Evolutionary conservation across 2,797 vertebrate genomes (phyloP).

Genomic region (Mus spretus): DNA sequence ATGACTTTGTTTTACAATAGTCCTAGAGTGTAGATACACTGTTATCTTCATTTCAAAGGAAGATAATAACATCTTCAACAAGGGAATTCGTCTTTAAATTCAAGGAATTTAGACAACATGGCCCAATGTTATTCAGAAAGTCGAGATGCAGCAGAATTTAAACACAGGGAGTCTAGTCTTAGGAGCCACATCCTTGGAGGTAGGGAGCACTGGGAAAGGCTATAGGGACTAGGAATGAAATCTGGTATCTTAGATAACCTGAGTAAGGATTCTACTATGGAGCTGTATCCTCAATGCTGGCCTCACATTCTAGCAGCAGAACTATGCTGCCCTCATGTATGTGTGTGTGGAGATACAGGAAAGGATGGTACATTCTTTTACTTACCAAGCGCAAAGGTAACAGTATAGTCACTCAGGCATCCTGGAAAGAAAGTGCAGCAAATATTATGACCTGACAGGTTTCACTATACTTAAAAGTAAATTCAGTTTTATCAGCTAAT

Average conservation of each 20-base stretch:
- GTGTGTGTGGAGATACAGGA: not conserved
- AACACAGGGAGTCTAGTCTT: not conserved
- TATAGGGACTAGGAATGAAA: not conserved
- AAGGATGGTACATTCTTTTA: not conserved
- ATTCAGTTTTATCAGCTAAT: conserved; percentile 32
- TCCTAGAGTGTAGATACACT: too few species aligned
- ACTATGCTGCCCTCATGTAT: not conserved
- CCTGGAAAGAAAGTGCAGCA: conserved; percentile 1
- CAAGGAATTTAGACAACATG: rapidly evolving
- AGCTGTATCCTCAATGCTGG: not conserved
- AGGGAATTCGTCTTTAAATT: not conserved
- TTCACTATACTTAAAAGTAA: conserved; percentile 51
- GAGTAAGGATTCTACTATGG: not conserved
- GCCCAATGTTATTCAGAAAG: not conserved
- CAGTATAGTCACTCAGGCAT: not conserved
- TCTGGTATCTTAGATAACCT: not conserved
- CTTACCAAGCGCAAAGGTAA: not conserved
- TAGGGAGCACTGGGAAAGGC: not conserved
- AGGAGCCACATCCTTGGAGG: not conserved
- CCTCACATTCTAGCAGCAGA: not conserved
- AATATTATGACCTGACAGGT: not conserved
- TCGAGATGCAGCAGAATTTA: not conserved
- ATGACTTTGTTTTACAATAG: not conserved
- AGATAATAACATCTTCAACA: not conserved
- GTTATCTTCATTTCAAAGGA: not conserved